These are phyloP conservation scores for Mythimna ferrago DNA, from an alignment of 2,888 invertebrate species.

Conservation along the genomic window DNA sequence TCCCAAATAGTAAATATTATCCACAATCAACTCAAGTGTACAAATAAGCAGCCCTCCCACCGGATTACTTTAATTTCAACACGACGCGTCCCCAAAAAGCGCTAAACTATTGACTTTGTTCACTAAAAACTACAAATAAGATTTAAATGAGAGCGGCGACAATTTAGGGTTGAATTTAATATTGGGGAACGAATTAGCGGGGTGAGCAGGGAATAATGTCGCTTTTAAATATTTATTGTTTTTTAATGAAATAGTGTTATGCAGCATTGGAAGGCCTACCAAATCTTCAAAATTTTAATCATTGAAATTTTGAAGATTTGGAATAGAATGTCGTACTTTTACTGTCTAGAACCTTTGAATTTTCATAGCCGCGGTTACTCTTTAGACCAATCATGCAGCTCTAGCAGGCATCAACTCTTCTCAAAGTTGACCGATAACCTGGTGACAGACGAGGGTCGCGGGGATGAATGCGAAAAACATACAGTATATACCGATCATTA, in stretches of 20 bases:
- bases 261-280: too few relatives aligned
- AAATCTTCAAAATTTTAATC: too few relatives aligned
- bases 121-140: conserved; percentile 89
- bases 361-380: too few relatives aligned
- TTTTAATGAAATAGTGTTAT: neutral
- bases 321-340: too few relatives aligned
- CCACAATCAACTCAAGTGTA: conserved; percentile 35
- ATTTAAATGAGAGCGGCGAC: conserved; percentile 80
- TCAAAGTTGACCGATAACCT: too few relatives aligned
- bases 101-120: conserved; percentile 83
- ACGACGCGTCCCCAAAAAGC: conserved; percentile 69
- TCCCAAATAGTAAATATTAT: neutral
- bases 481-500: too few relatives aligned
- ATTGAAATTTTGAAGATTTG: too few relatives aligned
- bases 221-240: neutral
- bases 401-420: too few relatives aligned
- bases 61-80: conserved; percentile 60
- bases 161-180: conserved; percentile 65
- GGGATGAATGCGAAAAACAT: too few relatives aligned
- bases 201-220: conserved; percentile 35
- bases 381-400: too few relatives aligned
- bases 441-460: too few relatives aligned
- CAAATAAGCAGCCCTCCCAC: conserved; percentile 50
- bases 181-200: conserved; percentile 61
- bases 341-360: too few relatives aligned